These are phyloP conservation scores for Bursaphelenchus okinawaensis DNA, from an alignment of 2,888 invertebrate genomes.

Conservation along the genomic window DNA sequence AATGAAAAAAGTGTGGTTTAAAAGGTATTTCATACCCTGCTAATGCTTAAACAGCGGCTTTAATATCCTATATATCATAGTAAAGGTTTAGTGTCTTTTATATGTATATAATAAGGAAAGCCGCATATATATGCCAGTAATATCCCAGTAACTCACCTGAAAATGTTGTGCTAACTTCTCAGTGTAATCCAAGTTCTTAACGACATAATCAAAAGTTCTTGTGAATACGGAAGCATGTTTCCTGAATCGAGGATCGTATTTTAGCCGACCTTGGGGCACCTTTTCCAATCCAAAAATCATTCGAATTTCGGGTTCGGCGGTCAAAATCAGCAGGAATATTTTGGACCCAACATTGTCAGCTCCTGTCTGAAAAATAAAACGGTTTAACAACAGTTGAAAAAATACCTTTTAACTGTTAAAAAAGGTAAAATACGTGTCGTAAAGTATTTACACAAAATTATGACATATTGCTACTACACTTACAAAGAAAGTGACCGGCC, in stretches of 20 bases:
- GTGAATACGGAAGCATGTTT: slow-evolving; percentile 41
- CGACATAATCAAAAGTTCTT: slow-evolving; percentile 47
- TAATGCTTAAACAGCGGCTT: too few species aligned
- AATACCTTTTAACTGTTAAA: background rate
- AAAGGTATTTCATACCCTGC: too few species aligned
- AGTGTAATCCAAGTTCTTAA: slow-evolving; percentile 48
- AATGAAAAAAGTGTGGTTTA: too few species aligned
- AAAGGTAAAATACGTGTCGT: too few species aligned
- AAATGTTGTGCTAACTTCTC: slow-evolving; percentile 51
- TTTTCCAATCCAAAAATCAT: slow-evolving; percentile 51
- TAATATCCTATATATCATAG: too few species aligned
- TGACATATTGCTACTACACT: background rate
- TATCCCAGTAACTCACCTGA: slow-evolving; percentile 30
- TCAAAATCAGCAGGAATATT: slow-evolving; percentile 52
- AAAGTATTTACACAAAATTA: background rate
- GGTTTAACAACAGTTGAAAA: background rate
- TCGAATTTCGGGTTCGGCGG: slow-evolving; percentile 51
- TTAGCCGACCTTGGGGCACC: slow-evolving; percentile 47
- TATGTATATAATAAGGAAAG: too few species aligned
- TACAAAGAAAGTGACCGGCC: too few species aligned
- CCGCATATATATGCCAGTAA: too few species aligned
- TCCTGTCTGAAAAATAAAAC: slow-evolving; percentile 36
- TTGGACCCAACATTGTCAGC: slow-evolving; percentile 51
- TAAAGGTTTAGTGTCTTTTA: too few species aligned
- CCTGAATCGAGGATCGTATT: slow-evolving; percentile 44